Conservation (phyloP, 2,888 invertebrate species). For the Cancer borealis region DNA sequence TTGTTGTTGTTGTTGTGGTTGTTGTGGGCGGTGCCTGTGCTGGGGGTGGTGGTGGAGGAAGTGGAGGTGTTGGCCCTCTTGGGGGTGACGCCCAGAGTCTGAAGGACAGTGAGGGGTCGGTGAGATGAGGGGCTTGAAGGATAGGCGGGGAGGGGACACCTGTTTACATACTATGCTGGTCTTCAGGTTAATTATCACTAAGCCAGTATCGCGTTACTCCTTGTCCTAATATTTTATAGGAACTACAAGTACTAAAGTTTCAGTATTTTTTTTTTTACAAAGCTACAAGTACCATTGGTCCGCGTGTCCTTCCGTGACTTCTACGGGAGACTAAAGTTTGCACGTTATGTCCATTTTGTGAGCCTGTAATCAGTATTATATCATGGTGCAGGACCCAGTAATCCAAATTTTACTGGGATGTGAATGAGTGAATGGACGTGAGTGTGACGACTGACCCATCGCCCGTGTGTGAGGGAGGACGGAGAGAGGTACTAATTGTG, state of each 20-base stretch:
- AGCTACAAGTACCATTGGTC: neutral
- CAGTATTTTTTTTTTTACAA: neutral
- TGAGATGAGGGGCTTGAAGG: neutral
- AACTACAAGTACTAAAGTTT: no score
- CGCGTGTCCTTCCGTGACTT: neutral
- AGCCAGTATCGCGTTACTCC: neutral
- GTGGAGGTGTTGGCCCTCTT: constrained; percentile 65
- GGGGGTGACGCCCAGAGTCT: constrained; percentile 69
- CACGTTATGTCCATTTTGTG: no score
- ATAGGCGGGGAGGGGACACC: neutral
- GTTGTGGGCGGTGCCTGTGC: constrained; percentile 56
- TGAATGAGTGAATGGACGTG: neutral
- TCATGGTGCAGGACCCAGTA: neutral
- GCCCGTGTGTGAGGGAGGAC: neutral
- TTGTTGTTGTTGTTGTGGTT: constrained; percentile 64
- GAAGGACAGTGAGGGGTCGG: constrained; percentile 36
- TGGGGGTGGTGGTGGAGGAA: constrained; percentile 53
- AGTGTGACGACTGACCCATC: neutral
- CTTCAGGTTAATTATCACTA: neutral
- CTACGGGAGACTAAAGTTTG: neutral
- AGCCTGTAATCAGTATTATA: no score
- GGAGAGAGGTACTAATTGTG: neutral
- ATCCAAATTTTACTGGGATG: neutral
- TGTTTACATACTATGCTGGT: neutral
- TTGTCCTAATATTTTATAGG: no score